Evolutionary conservation across 2,797 vertebrate species (phyloP).

Genomic region (Paguma larvata): DNA sequence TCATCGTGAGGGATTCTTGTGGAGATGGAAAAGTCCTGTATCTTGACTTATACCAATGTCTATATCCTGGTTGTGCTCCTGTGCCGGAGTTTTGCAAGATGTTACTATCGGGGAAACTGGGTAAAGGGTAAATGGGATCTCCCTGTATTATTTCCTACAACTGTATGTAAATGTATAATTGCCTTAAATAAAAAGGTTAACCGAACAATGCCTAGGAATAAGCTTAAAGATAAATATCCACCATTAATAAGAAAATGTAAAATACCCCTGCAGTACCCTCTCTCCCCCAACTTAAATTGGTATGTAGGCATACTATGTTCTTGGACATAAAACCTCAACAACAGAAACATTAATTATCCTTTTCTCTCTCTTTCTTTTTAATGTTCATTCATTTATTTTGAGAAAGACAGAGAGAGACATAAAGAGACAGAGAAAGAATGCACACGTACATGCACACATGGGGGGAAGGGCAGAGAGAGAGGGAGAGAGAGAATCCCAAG

Average conservation of each 20-base stretch:
- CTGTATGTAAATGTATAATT: not conserved
- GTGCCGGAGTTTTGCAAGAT: not conserved
- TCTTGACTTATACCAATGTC: not conserved
- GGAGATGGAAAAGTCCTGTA: not conserved
- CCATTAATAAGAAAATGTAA: not conserved
- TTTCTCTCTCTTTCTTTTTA: too few relatives aligned
- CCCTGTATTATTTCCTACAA: not conserved
- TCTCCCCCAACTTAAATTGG: not conserved
- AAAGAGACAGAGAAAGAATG: too few relatives aligned
- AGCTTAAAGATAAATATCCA: not conserved
- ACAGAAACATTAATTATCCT: not conserved
- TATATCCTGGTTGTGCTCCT: not conserved
- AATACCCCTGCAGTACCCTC: not conserved
- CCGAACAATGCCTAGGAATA: not conserved
- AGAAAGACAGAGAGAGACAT: too few relatives aligned
- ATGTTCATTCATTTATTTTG: too few relatives aligned
- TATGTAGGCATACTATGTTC: not conserved
- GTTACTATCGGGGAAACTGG: not conserved
- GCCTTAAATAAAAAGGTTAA: not conserved
- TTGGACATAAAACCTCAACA: not conserved
- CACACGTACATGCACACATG: too few relatives aligned
- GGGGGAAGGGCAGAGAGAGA: too few relatives aligned
- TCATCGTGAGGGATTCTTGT: not conserved
- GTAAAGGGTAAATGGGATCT: not conserved
- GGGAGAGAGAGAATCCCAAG: too few relatives aligned